phyloP scores from a whole-genome alignment of 2,888 invertebrate genomes.

The Drosophila meridiana region DNA sequence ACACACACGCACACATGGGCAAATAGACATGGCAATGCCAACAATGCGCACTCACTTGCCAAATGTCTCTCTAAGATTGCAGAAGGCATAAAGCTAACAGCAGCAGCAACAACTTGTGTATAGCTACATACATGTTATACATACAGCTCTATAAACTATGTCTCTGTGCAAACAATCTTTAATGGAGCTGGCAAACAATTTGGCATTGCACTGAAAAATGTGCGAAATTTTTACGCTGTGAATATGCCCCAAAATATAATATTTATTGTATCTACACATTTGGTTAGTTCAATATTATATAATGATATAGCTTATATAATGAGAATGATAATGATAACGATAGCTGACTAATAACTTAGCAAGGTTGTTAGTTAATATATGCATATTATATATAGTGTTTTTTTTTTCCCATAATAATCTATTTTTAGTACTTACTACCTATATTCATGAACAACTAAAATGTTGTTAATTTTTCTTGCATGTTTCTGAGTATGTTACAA shows the following conservation, averaged over 20 bases:
- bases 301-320: neutral
- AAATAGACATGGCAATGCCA: constrained; percentile 21
- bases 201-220: constrained; percentile 35
- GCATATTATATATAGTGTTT: too few relatives aligned
- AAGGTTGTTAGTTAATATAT: too few relatives aligned
- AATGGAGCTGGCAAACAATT: constrained; percentile 34
- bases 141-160: neutral
- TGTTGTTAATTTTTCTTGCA: too few relatives aligned
- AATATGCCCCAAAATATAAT: neutral
- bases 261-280: neutral
- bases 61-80: constrained; percentile 42
- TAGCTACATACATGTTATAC: neutral
- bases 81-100: constrained; percentile 15
- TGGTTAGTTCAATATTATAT: neutral
- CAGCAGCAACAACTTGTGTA: neutral
- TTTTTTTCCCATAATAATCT: too few relatives aligned
- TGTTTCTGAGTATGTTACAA: too few relatives aligned
- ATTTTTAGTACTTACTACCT: too few relatives aligned
- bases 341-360: too few relatives aligned
- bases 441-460: too few relatives aligned
- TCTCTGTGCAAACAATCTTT: constrained; percentile 1
- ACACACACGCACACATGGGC: neutral
- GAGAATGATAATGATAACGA: too few relatives aligned
- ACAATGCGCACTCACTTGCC: constrained; percentile 16
- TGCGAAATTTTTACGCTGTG: neutral